Evolutionary conservation across 2,113 vertebrate species (phyloP), one percentile per base, ranked within the genome.

Genomic region (Plotosus lineatus): DNA sequence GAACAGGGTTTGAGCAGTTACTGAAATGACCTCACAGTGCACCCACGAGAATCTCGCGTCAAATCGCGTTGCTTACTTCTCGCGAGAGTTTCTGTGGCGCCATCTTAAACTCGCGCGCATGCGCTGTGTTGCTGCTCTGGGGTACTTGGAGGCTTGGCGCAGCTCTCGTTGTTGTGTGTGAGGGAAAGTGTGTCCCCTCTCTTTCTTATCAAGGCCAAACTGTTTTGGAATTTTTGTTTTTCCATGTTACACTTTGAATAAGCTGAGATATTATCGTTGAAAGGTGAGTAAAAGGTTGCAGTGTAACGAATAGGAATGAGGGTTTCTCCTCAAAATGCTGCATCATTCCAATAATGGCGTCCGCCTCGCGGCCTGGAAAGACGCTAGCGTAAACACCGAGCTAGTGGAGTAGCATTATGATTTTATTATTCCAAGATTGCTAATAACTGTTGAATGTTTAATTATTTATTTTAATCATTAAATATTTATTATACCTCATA

Each of bases 291-390:
- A 7, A 7, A 9, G 2, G 7, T 1, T 28, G 65, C 40, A 23
- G 1, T 3, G 11, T 42, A 42, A 26, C 8, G 48, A 15, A 28
- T 28, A n/a, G 2, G 1, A 26, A 5, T 26, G 23, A 4, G 23
- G 1, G 53, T 36, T n/a, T 66, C 0, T n/a, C n/a, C 42, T 56
- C n/a, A 53, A 80, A 75, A 28, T 65, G 79, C 71, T 75, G 71
- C 19, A 40, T 75, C 79, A 75, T 26, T 42, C 23, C 14, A 2
- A 4, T 31, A 40, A 81, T 65, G 71, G 71, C 55, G 55, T 38
- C 21, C 1, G 56, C n/a, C n/a, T 15, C 17, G 78, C 12, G 79
- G 79, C 79, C 71, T 75, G 46, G 2, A 51, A 28, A 23, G 6
- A 21, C 2, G n/a, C 55, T 60, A 46, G n/a, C 53, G 53, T 23